Conservation (phyloP, 2,113 vertebrate genomes). For the Myotis lucifugus region DNA sequence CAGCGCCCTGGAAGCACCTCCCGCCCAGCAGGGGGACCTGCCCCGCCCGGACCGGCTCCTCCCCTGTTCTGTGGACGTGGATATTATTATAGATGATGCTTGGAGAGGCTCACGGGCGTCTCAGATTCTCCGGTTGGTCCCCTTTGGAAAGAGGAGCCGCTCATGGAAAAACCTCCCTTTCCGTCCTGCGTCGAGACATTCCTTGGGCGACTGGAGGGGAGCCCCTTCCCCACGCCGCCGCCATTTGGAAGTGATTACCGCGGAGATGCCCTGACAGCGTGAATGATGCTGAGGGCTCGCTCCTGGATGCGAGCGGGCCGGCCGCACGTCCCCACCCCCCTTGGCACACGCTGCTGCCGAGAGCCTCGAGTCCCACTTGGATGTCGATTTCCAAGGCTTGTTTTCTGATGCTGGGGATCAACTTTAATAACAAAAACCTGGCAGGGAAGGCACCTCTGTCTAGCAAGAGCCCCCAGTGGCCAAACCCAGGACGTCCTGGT, state of each 20-base stretch:
- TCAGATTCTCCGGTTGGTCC: slow-evolving; percentile 47
- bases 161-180: slow-evolving; percentile 70
- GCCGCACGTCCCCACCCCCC: slow-evolving; percentile 24
- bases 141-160: slow-evolving; percentile 66
- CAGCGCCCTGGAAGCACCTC: neutral
- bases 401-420: slow-evolving; percentile 76
- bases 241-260: slow-evolving; percentile 80
- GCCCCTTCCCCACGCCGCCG: neutral
- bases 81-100: slow-evolving; percentile 61
- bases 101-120: neutral
- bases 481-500: slow-evolving; percentile 59
- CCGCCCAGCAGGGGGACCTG: neutral
- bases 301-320: slow-evolving; percentile 56
- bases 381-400: slow-evolving; percentile 66
- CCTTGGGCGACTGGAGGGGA: slow-evolving; percentile 59
- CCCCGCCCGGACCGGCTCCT: neutral
- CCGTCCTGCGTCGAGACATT: slow-evolving; percentile 69
- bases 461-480: slow-evolving; percentile 61
- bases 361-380: slow-evolving; percentile 65
- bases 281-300: slow-evolving; percentile 67
- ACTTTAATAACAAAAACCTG: slow-evolving; percentile 79
- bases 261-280: slow-evolving; percentile 72
- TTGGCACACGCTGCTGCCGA: slow-evolving; percentile 44
- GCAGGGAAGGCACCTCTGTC: slow-evolving; percentile 65
- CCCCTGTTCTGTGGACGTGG: neutral